These are phyloP conservation scores for Macrosiphum euphorbiae DNA, from an alignment of 2,888 invertebrate genomes.

Conservation along the genomic window DNA sequence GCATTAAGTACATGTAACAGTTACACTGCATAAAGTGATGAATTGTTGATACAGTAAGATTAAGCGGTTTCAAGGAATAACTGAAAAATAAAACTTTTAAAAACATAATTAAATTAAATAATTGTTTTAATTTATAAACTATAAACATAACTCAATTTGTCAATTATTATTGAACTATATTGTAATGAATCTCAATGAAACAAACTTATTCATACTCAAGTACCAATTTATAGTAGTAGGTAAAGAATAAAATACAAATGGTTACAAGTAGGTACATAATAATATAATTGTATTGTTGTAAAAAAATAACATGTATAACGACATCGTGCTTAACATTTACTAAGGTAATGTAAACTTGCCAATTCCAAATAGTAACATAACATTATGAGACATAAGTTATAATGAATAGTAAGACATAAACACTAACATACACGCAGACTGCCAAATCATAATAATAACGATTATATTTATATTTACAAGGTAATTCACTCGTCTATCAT, in stretches of 20 bases:
- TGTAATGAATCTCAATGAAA: background rate
- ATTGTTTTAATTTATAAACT: background rate
- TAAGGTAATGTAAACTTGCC: background rate
- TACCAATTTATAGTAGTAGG: background rate
- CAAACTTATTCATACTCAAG: background rate
- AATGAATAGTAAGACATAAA: background rate
- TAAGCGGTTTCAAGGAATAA: background rate
- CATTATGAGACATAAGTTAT: background rate
- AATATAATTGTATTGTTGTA: background rate
- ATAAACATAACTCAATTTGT: background rate
- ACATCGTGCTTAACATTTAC: background rate
- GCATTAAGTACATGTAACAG: background rate
- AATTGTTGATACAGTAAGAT: background rate
- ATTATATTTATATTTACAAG: background rate
- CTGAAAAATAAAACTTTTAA: background rate
- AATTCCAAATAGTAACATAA: conserved; percentile 18
- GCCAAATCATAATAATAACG: conserved; percentile 9
- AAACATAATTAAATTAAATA: background rate
- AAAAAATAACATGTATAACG: background rate
- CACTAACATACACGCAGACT: background rate
- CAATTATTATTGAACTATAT: background rate
- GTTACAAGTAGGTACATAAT: background rate
- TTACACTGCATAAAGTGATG: background rate
- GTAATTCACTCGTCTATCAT: background rate
- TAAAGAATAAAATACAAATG: background rate